Evolutionary conservation across 2,113 vertebrate species (phyloP).

Genomic region (Orycteropus afer): DNA sequence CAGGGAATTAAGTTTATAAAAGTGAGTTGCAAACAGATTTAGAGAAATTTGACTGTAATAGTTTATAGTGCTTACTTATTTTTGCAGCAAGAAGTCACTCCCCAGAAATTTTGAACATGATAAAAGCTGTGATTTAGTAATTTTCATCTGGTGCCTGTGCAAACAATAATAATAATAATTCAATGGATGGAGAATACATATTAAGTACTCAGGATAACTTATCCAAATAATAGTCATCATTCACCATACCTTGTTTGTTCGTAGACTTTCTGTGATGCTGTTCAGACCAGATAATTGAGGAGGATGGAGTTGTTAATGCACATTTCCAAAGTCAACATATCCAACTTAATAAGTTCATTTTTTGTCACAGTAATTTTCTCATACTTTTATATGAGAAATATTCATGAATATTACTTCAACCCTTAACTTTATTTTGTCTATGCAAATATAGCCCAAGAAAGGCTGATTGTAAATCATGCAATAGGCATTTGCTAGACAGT

Average conservation of each 20-base stretch:
- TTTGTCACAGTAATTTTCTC: background rate
- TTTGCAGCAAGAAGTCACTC: background rate
- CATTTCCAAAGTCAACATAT: background rate
- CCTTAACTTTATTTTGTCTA: background rate
- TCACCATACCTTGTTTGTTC: background rate
- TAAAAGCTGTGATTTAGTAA: background rate
- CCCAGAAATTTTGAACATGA: background rate
- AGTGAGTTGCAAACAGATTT: background rate
- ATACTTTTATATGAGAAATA: background rate
- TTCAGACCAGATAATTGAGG: background rate
- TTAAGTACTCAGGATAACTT: background rate
- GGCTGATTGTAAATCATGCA: background rate
- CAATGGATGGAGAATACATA: background rate
- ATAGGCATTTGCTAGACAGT: background rate
- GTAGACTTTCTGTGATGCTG: background rate
- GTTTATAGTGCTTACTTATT: background rate
- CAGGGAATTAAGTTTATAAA: background rate
- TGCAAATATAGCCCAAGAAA: background rate
- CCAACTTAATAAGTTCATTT: background rate
- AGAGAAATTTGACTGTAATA: background rate
- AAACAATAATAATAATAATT: constrained; percentile 11
- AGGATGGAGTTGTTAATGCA: background rate
- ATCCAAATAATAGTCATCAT: background rate
- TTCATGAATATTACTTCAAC: background rate
- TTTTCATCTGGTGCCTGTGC: background rate